Evolutionary conservation across 2,888 invertebrate species (phyloP), one percentile per base, ranked within the genome.

Genomic region (Agonum fuliginosum): DNA sequence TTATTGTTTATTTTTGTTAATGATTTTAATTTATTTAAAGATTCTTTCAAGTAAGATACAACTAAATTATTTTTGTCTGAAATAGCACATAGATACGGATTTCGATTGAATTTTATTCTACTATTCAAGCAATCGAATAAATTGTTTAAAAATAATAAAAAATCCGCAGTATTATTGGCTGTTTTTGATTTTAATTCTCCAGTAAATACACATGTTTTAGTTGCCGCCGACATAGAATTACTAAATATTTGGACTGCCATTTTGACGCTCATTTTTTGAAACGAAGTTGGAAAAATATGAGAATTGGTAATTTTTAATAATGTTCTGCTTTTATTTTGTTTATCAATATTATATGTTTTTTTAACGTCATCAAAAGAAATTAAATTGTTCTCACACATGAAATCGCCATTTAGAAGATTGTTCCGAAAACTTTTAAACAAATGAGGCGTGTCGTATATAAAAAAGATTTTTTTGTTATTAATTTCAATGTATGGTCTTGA

Each of bases 251-350:
- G 67, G 3, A 76, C 19, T 1, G 76, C 67, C 12, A 65, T 24
- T 51, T 76, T 76, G 3, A 67, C 41, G 20, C 51, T 46, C 76
- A 76, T 76, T 69, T 67, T 69, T 51, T 76, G 76, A 51, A 76
- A 69, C 3, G 20, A 34, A 8, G 43, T 76, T 2, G 67, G 48
- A 24, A 24, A 51, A 4, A 76, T 51, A 69, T 76, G 69, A 3
- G 76, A 48, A 37, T 76, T 67, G 4, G 75, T 67, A 19, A 76
- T 34, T 24, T 34, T 41, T n/a, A 14, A 24, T 24, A 76, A 19
- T 17, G 34, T 24, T 75, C 34, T 41, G 46, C 65, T 43, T 37
- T 58, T 58, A n/a, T 67, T 67, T 41, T 67, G 8, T 58, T 58
- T 58, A 58, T 58, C 58, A 14, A 58, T 58, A 17, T 58, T 30